These are phyloP conservation scores for Zeus faber DNA, from an alignment of 2,113 vertebrate genomes.

Conservation along the genomic window DNA sequence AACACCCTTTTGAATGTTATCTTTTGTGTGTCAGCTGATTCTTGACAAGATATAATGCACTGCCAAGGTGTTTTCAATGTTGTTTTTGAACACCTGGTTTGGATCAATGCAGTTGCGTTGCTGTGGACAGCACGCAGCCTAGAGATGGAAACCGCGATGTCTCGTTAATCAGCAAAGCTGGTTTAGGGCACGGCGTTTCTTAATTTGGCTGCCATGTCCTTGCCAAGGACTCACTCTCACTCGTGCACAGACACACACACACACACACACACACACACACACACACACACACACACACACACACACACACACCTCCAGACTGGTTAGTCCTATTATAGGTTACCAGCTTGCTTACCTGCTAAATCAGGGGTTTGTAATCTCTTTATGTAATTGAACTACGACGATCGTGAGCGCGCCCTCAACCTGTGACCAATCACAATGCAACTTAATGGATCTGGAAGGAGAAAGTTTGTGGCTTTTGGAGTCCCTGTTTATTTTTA, in stretches of 20 bases:
- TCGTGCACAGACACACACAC: background rate
- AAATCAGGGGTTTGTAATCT: background rate
- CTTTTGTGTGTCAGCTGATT: too few species aligned
- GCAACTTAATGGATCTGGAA: background rate
- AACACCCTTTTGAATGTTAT: too few species aligned
- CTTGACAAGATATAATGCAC: too few species aligned
- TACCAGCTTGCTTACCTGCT: background rate
- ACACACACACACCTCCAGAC: background rate
- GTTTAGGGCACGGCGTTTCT: background rate
- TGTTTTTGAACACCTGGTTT: too few species aligned
- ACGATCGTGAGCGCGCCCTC: background rate
- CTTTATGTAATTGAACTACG: background rate
- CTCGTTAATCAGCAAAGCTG: background rate
- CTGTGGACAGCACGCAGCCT: background rate
- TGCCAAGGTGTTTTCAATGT: too few species aligned
- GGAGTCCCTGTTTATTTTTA: background rate
- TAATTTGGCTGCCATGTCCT: constrained; percentile 3
- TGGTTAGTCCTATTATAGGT: background rate
- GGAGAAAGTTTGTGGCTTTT: too few species aligned
- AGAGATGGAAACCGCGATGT: background rate
- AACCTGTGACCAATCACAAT: background rate
- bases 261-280: background rate
- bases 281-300: background rate
- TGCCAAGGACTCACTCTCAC: background rate
- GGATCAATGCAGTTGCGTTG: too few species aligned